Evolutionary conservation across 2,797 vertebrate species (phyloP), one percentile per base, ranked within the genome.

Genomic region (Sandelia bainsii): DNA sequence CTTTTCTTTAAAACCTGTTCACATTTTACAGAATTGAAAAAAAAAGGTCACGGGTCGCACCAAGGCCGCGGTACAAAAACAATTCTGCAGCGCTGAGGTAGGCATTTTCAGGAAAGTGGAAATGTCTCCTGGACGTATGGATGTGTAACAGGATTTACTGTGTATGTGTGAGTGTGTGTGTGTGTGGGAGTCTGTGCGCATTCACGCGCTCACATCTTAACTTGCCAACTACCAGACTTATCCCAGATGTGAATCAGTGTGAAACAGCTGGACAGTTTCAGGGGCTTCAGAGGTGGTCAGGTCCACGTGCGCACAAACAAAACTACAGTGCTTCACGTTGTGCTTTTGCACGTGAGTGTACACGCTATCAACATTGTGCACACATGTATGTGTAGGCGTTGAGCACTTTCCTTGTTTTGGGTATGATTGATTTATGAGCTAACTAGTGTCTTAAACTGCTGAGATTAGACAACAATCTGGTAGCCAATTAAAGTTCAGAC

Each of bases 121-220:
- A 92, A 91, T 84, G 81, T 81, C 80, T 89, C 32, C 75, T 83
- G 72, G 72, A 80, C 54, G 85, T 86, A 84, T 83, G 72, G 79
- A 87, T 87, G 87, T 90, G 85, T 82, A 80, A 61, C 75, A 37
- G 81, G 83, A 87, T 92, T 91, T 91, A 89, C 77, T 75, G 78
- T 81, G 83, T 69, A 78, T 56, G 51, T 67, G 59, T 20, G 71
- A 32, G 62, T 13, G 71, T 39, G 57, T 66, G 73, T 50, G 73
- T n/a, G 14, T 27, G 51, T 17, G 51, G 0, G 68, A 17, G 14
- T 57, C 50, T 45, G 44, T 71, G 67, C n/a, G 51, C 0, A 62
- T 19, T 17, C 78, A 81, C 20, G 46, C 72, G 80, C 72, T 61
- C 74, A 11, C 65, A 20, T 69, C 40, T 42, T 83, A 87, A 90